Percentiles rank a stretch among this genome's conserved stretches.
Conservation (phyloP, 2,113 vertebrate species). For the Sakesphorus luctuosus region DNA sequence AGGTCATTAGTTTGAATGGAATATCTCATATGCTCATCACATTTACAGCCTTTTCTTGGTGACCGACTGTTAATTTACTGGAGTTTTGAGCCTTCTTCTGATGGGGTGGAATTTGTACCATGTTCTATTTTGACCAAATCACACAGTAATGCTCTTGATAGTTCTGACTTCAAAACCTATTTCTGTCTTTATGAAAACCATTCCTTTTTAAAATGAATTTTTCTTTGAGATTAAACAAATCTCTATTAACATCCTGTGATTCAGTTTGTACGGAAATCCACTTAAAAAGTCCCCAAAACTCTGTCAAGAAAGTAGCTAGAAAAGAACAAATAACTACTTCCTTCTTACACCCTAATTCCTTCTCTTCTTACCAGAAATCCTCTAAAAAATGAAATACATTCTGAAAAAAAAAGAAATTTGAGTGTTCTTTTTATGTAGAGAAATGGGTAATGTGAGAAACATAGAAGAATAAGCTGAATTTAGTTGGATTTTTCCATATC, state of each 20-base stretch:
- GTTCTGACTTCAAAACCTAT: background rate
- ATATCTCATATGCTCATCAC: background rate
- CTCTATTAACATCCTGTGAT: background rate
- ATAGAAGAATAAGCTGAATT: background rate
- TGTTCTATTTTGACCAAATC: background rate
- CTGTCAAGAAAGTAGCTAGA: background rate
- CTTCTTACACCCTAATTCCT: background rate
- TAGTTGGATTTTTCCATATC: background rate
- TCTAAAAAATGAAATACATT: background rate
- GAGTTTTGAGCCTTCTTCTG: background rate
- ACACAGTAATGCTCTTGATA: background rate
- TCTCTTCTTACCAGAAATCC: background rate
- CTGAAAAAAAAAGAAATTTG: background rate
- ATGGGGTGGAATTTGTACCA: background rate
- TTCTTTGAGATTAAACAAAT: background rate
- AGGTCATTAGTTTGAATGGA: background rate
- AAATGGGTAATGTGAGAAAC: background rate
- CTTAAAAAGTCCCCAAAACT: background rate
- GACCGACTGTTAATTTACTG: background rate
- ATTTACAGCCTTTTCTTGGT: background rate
- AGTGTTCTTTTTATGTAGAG: background rate
- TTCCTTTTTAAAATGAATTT: background rate
- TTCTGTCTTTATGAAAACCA: background rate
- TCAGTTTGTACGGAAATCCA: background rate
- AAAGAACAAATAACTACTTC: background rate